Conservation (phyloP, 1,140 invertebrate species). For the Aphelenchoides fujianensis region DNA sequence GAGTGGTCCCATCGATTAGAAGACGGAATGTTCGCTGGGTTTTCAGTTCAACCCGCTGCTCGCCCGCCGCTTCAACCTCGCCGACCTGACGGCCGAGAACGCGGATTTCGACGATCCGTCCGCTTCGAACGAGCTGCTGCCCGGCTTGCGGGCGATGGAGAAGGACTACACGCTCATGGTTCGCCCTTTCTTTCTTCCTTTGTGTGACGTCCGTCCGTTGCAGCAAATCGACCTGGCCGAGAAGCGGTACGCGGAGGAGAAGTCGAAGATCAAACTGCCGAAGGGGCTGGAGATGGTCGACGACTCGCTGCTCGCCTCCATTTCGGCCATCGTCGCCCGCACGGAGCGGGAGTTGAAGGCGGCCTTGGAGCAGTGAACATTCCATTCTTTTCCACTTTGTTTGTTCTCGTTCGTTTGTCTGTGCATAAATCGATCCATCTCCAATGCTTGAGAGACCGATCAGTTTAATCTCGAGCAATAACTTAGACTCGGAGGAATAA, state of each 20-base stretch:
- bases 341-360: not conserved
- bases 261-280: not conserved
- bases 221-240: conserved; percentile 17
- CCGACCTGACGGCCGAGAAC: conserved; percentile 5
- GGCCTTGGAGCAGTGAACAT: not conserved
- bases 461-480: conserved; percentile 1
- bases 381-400: not conserved
- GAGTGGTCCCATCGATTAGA: not conserved
- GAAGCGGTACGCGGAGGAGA: not conserved
- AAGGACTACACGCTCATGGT: conserved; percentile 18
- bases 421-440: not conserved
- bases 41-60: conserved; percentile 36
- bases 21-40: no score
- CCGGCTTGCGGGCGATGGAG: not conserved
- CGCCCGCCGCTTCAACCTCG: conserved; percentile 27
- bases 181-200: not conserved
- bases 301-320: not conserved
- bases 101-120: not conserved
- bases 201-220: not conserved
- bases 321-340: not conserved
- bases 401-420: no score
- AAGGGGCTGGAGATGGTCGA: not conserved
- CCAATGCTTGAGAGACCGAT: not conserved
- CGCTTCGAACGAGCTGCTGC: not conserved
- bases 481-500: not conserved